These are phyloP conservation scores for Circaetus gallicus DNA, from an alignment of 2,113 vertebrate species.

Conservation along the genomic window DNA sequence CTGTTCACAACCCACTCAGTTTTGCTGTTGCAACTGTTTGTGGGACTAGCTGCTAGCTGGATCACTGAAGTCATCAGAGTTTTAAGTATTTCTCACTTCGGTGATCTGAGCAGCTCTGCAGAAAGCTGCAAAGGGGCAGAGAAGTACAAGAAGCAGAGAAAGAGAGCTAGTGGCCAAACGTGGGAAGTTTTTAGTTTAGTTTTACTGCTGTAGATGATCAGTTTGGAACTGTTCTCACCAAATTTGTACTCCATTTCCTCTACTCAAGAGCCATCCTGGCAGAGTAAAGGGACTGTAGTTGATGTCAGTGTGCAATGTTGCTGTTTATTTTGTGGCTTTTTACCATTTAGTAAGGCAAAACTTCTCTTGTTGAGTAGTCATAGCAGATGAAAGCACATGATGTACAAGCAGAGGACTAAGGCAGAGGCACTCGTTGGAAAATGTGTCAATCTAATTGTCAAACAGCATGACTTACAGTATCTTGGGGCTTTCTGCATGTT, in stretches of 20 bases:
- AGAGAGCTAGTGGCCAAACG: not conserved
- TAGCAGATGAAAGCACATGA: not conserved
- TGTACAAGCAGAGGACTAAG: not conserved
- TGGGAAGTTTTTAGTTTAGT: not conserved
- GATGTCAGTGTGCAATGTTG: not conserved
- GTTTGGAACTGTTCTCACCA: not conserved
- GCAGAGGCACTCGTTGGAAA: not conserved
- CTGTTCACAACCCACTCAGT: not conserved
- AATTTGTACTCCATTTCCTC: not conserved
- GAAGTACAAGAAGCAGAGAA: not conserved
- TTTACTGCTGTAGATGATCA: not conserved
- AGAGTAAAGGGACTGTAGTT: not conserved
- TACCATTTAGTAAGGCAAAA: not conserved
- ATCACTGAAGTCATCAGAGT: not conserved
- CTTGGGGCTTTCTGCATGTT: not conserved
- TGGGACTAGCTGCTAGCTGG: not conserved
- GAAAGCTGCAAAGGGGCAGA: not conserved
- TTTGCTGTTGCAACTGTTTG: not conserved
- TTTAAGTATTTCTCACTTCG: not conserved
- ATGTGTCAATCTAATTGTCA: fast-evolving
- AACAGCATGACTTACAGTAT: fast-evolving
- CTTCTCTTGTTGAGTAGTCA: not conserved
- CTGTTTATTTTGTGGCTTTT: not conserved
- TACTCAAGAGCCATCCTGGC: not conserved
- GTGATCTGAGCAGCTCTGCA: not conserved